Base-by-base conservation (phyloP, 1,140 invertebrate genomes). In the Diabrotica undecimpunctata region DNA sequence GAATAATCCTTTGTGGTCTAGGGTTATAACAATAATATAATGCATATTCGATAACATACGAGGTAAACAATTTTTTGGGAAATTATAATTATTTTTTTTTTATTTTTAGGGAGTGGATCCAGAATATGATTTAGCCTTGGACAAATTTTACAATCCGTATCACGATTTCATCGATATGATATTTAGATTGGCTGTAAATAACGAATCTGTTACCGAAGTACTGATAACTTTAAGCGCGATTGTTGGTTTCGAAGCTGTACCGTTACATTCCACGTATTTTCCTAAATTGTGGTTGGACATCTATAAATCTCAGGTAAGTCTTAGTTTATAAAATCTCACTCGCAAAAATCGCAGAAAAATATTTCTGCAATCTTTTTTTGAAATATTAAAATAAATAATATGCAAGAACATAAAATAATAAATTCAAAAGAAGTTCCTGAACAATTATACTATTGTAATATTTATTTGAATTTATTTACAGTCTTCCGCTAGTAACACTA, bases 81-180 rank as follows among this genome's bases (percentile, higher is more conserved):
- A 25, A 25, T 25, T 46, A 46, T 46, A 46, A 8, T 46, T 10
- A 46, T 10, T 56, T n/a, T 12, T 36, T 64, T 65, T 50, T 36
- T 52, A 51, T 65, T 66, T 70, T 54, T 53, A 76, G 74, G 91
- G 91, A 12, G 81, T 87, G 10, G 92, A 94, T 81, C 85, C 87
- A 7, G 88, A 90, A 13, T 94, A 94, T 74, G 92, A 95, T 72
- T 82, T 83, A 54, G 88, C 89, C 5, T 78, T 95, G 13, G 81
- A 88, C 38, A 88, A 90, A 56, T 94, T 91, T 77, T 95, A 90
- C 76, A 78, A 85, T 52, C 91, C 91, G 0, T 95, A 95, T 79
- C 92, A 95, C 75, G 86, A 88, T 57, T 86, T 94, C 53, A 86
- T 94, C 69, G 94, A 96, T 77, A 88, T 93, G 13, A 89, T 96